Evolutionary conservation across 2,888 invertebrate genomes (phyloP).

Genomic region (Sesia apiformis): DNA sequence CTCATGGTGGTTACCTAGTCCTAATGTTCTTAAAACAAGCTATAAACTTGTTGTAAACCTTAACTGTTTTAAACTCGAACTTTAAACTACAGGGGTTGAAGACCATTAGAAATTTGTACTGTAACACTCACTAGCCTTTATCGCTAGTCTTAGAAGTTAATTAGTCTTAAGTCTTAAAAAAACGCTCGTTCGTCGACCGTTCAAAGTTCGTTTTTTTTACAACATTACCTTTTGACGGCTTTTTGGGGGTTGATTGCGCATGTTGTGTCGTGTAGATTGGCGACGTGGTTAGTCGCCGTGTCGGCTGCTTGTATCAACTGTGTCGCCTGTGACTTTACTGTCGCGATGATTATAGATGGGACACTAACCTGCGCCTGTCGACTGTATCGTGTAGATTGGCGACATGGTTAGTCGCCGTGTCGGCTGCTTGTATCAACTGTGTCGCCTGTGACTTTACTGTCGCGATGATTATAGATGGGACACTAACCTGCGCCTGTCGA

Average conservation of each 20-base stretch:
- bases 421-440: constrained; percentile 77
- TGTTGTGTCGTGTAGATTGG: constrained; percentile 26
- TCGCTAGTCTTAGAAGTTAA: too few relatives aligned
- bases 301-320: constrained; percentile 78
- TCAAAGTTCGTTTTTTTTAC: too few relatives aligned
- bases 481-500: constrained; percentile 69
- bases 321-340: constrained; percentile 64
- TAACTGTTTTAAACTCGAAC: too few relatives aligned
- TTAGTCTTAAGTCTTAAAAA: too few relatives aligned
- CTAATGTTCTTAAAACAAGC: too few relatives aligned
- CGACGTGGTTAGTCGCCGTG: constrained; percentile 74
- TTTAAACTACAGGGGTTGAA: too few relatives aligned
- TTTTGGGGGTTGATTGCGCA: constrained; percentile 43
- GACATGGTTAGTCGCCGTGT: constrained; percentile 76
- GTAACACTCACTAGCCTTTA: too few relatives aligned
- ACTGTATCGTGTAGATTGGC: constrained; percentile 78
- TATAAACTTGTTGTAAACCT: too few relatives aligned
- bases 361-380: constrained; percentile 62
- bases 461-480: background rate
- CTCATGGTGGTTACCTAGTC: too few relatives aligned
- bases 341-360: background rate
- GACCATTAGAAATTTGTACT: too few relatives aligned
- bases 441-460: constrained; percentile 64
- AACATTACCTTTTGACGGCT: too few relatives aligned
- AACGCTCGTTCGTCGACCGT: too few relatives aligned